A percentile compares a stretch with the other conserved stretches of the same genome.
These are phyloP conservation scores for Papio anubis DNA, from an alignment of 2,113 vertebrate species.

Conservation along the genomic window DNA sequence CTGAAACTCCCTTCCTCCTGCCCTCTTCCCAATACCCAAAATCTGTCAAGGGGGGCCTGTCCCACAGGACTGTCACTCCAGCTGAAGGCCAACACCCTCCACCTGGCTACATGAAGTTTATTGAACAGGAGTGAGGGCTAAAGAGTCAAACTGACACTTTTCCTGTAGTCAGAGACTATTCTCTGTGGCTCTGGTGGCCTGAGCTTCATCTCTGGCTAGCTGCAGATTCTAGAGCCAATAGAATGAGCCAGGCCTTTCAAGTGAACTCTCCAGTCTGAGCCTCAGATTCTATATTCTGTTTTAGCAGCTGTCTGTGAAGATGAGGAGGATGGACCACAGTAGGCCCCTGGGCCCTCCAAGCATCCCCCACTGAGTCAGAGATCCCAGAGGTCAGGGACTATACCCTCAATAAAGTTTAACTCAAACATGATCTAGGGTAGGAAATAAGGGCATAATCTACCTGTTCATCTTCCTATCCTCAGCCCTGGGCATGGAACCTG, in stretches of 20 bases:
- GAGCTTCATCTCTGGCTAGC: background rate
- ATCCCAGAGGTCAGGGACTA: background rate
- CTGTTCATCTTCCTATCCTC: background rate
- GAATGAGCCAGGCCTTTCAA: background rate
- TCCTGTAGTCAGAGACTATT: background rate
- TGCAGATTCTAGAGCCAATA: background rate
- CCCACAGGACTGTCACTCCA: background rate
- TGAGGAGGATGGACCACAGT: background rate
- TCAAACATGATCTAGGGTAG: background rate
- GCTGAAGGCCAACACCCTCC: background rate
- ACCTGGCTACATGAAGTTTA: background rate
- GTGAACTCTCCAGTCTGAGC: background rate
- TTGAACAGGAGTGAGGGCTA: background rate
- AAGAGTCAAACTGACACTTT: background rate
- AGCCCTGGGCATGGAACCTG: background rate
- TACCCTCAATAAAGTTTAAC: background rate
- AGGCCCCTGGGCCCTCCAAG: background rate
- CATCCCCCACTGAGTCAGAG: background rate
- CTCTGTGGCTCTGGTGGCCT: background rate
- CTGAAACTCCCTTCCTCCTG: background rate
- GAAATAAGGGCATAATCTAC: background rate
- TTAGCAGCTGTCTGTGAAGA: background rate
- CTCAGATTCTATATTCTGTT: background rate
- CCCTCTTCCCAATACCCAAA: background rate
- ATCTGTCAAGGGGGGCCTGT: background rate